phyloP scores from a whole-genome alignment of 1,140 invertebrate genomes.

The Zaprionus kolodkinae region DNA sequence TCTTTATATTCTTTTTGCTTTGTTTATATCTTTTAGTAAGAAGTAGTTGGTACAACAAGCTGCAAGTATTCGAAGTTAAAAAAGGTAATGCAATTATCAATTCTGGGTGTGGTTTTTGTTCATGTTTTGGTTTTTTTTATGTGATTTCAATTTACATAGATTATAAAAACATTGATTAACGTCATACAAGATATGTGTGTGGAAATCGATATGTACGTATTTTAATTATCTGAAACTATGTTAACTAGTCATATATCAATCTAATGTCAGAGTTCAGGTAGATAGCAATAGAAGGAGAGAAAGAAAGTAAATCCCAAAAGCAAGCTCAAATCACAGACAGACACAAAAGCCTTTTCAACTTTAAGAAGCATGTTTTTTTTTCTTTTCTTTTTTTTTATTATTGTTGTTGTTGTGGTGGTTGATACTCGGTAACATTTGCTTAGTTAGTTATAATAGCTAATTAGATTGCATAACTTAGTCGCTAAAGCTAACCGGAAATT shows the following conservation, averaged over 20 bases:
- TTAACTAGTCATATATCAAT: constrained; percentile 18
- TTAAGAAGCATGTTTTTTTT: constrained; percentile 19
- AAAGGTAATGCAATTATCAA: constrained; percentile 69
- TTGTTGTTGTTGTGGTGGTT: constrained; percentile 16
- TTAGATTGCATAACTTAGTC: constrained; percentile 43
- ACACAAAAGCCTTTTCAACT: constrained; percentile 41
- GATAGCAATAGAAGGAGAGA: constrained; percentile 9
- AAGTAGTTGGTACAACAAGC: constrained; percentile 82
- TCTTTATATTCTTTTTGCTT: constrained; percentile 44
- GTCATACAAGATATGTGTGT: constrained; percentile 39
- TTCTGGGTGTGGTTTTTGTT: constrained; percentile 10
- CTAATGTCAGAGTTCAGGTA: constrained; percentile 10
- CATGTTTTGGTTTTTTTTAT: constrained; percentile 7
- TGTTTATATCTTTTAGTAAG: constrained; percentile 66
- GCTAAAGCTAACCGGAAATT: constrained; percentile 21
- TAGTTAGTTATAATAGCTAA: constrained; percentile 37
- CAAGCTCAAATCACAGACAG: constrained; percentile 30
- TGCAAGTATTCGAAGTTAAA: constrained; percentile 75
- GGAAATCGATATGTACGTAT: constrained; percentile 25
- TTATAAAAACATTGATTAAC: constrained; percentile 30
- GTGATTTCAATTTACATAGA: constrained; percentile 15
- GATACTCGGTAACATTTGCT: constrained; percentile 37
- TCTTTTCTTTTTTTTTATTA: constrained; percentile 12
- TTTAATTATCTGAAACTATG: constrained; percentile 23
- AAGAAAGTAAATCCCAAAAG: background rate